Evolutionary conservation across 1,140 invertebrate genomes (phyloP), one percentile per base, ranked within the genome.

Genomic region (Prorops nasuta): DNA sequence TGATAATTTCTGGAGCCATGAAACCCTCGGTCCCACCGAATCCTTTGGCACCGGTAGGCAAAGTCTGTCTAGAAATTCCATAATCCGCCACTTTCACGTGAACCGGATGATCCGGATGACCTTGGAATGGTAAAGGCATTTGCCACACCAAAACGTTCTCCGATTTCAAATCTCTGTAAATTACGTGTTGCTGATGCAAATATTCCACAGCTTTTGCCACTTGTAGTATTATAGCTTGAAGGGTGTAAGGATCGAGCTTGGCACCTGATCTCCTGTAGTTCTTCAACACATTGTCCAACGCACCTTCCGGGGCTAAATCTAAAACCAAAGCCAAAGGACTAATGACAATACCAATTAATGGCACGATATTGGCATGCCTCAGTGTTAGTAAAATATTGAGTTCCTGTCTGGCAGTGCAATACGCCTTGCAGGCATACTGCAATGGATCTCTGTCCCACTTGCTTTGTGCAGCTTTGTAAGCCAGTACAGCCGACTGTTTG

Each of bases 101-200:
- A 2, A 96, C 90, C 31, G 79, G 73, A 56, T 86, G 78, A 12
- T 84, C 78, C 0, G 80, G 80, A 69, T 81, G 64, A 62, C 86
- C 81, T 46, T 83, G 78, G 59, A 90, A 87, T 0, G 88, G 88
- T 1, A 82, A 70, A 0, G 95, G 95, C 73, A 98, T 84, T 47
- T 89, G 84, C 95, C 95, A 99, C 6, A 98, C 94, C 1, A 99
- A 72, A 37, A 99, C 94, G 79, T 99, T 99, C 71, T 99, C 96
- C 0, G 94, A 94, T 80, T 99, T 99, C 0, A 99, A 80, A 78
- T 99, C 97, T 15, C 92, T 79, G 71, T 99, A 98, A 46, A 99
- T 96, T 3, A 99, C 95, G 50, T 91, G 86, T 47, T 92, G 85
- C 17, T 91, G 86, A 78, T 99, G 97, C 3, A 99, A 79, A 77